A percentile compares a stretch with the other conserved stretches of the same genome.
Conservation (phyloP, 2,113 vertebrate species). For the Uropsilus gracilis region DNA sequence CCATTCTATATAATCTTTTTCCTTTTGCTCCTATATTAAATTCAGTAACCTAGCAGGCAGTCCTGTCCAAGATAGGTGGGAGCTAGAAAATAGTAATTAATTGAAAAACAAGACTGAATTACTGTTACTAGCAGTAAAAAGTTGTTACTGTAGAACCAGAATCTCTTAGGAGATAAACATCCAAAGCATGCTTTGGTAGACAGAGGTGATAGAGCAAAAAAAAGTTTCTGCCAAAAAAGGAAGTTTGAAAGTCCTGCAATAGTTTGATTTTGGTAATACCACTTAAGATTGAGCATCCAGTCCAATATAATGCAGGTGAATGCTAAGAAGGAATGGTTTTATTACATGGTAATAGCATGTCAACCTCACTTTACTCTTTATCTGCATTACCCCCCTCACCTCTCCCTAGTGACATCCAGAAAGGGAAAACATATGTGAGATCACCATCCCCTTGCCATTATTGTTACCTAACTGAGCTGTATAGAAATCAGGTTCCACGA, state of each 20-base stretch:
- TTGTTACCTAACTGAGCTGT: neutral
- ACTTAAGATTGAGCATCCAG: neutral
- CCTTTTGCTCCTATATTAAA: neutral
- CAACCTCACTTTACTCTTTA: neutral
- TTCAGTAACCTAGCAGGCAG: neutral
- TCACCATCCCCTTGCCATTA: neutral
- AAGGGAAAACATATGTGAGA: neutral
- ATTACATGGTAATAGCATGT: neutral
- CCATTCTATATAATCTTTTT: neutral
- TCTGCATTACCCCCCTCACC: neutral
- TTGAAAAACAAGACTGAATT: neutral
- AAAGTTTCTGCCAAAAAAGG: neutral
- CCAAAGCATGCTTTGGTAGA: neutral
- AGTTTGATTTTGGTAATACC: neutral
- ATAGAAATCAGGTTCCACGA: neutral
- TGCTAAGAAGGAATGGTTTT: neutral
- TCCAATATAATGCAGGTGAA: neutral
- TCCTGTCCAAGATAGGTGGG: neutral
- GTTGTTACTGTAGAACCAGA: neutral
- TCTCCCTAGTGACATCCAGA: neutral
- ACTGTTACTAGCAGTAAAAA: neutral
- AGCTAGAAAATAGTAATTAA: neutral
- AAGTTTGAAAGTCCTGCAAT: constrained; percentile 1
- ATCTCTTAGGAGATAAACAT: neutral
- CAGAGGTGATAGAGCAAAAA: neutral